Conservation (phyloP, 2,888 invertebrate genomes). For the Silvanus unidentatus region DNA sequence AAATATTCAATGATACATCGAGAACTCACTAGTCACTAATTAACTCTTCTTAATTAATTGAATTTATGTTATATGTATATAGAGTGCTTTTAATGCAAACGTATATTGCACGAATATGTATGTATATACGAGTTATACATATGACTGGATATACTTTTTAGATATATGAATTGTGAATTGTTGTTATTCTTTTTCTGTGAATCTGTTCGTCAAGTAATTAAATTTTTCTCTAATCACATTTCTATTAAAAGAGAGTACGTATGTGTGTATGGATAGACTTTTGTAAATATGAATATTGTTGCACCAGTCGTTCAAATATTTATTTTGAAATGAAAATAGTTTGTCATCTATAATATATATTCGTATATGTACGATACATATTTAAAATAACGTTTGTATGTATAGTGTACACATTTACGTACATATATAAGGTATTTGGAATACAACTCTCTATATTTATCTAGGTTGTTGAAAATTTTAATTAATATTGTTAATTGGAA, state of each 20-base stretch:
- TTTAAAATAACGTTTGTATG: too few relatives aligned
- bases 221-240: too few relatives aligned
- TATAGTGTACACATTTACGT: slow-evolving; percentile 5
- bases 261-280: background rate
- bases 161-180: too few relatives aligned
- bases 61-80: slow-evolving; percentile 14
- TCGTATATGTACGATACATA: slow-evolving; percentile 12
- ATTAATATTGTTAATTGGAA: slow-evolving; percentile 42
- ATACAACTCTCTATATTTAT: slow-evolving; percentile 29
- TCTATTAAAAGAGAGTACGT: too few relatives aligned
- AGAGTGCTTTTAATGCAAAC: too few relatives aligned
- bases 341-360: slow-evolving; percentile 9
- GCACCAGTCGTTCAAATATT: slow-evolving; percentile 27
- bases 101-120: too few relatives aligned
- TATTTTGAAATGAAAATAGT: slow-evolving; percentile 34
- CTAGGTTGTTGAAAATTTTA: slow-evolving; percentile 41
- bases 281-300: slow-evolving; percentile 15
- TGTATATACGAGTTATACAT: too few relatives aligned
- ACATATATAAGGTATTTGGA: slow-evolving; percentile 25
- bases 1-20: slow-evolving; percentile 20
- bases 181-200: too few relatives aligned
- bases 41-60: slow-evolving; percentile 23
- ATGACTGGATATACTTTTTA: too few relatives aligned
- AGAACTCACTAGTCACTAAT: slow-evolving; percentile 22
- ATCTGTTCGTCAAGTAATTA: too few relatives aligned